Conservation (phyloP, 2,797 vertebrate genomes). For the Molossus molossus region DNA sequence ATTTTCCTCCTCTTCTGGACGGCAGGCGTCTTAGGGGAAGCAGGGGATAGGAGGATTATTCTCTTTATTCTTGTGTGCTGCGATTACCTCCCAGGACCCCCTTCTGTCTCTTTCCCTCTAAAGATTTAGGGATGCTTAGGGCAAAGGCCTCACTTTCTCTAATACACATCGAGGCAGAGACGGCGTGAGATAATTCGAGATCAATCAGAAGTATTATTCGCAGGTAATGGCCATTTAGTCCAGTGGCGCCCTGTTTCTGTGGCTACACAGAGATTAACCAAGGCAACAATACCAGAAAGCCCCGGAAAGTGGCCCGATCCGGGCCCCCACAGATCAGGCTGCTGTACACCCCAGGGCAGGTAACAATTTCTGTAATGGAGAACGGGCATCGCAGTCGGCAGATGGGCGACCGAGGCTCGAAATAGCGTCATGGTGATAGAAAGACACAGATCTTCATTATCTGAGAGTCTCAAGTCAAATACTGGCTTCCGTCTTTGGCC, state of each 20-base stretch:
- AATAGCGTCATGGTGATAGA: not conserved
- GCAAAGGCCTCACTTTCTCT: conserved; percentile 26
- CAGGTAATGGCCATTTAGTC: conserved; percentile 84
- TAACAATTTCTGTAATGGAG: not conserved
- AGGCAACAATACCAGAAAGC: not conserved
- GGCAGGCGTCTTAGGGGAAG: conserved; percentile 47
- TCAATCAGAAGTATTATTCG: conserved; percentile 79
- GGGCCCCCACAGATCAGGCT: not conserved
- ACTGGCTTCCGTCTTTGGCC: conserved; percentile 69
- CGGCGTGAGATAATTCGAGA: conserved; percentile 62
- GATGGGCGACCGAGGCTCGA: not conserved
- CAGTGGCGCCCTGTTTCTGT: conserved; percentile 68
- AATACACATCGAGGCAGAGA: conserved; percentile 68
- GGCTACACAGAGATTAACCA: conserved; percentile 61
- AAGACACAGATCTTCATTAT: conserved; percentile 25
- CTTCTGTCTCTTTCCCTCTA: not conserved
- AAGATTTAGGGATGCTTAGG: conserved; percentile 61
- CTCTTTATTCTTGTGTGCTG: conserved; percentile 77
- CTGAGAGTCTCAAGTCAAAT: conserved; percentile 11
- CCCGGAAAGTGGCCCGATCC: not conserved
- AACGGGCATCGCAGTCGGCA: not conserved
- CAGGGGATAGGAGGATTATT: conserved; percentile 77
- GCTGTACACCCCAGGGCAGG: not conserved
- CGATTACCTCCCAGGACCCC: conserved; percentile 30
- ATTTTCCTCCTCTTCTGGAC: conserved; percentile 77